Base-by-base conservation (phyloP, 2,113 vertebrate genomes). In the Callithrix jacchus region DNA sequence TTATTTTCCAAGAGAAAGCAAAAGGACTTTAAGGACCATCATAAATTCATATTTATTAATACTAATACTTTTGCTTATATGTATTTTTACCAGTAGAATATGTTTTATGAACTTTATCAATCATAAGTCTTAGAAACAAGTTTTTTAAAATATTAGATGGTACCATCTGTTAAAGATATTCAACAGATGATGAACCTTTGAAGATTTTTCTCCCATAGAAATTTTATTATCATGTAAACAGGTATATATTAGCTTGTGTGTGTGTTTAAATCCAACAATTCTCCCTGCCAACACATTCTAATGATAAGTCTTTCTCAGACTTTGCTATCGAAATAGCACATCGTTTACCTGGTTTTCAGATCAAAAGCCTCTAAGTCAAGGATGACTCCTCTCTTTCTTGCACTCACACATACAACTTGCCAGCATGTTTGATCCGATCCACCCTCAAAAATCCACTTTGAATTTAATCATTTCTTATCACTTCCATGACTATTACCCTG, bases 131-230 rank as follows among this genome's bases (percentile, higher is more conserved):
- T 85, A 81, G n/a, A 93, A 95, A 85, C 35, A 77, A 54, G 56
- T 80, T 77, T 95, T 32, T 32, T 30, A 64, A 64, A 30, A 64
- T 32, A 30, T 64, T 85, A 91, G 8, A 91, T 85, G 74, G 77
- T 76, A 27, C 40, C 80, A 96, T 73, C 82, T 85, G 70, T 85
- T 94, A 89, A 85, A 81, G 25, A 89, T 82, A 61, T 47, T 76
- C 76, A 92, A 47, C 71, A 89, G 35, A 81, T 86, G 66, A 85
- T 66, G 10, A 91, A 84, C 21, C 27, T 91, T 45, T 25, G 42
- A 91, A 61, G 71, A 81, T 47, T 81, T 91, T 95, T 88, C 79
- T 89, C 82, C 32, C 32, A 35, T 8, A 68, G 79, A 81, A 82
- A 91, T 85, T 89, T 76, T 73, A 81, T 79, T 40, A 76, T 74